phyloP scores from a whole-genome alignment of 2,888 invertebrate genomes.

The Gastrophysa polygoni region DNA sequence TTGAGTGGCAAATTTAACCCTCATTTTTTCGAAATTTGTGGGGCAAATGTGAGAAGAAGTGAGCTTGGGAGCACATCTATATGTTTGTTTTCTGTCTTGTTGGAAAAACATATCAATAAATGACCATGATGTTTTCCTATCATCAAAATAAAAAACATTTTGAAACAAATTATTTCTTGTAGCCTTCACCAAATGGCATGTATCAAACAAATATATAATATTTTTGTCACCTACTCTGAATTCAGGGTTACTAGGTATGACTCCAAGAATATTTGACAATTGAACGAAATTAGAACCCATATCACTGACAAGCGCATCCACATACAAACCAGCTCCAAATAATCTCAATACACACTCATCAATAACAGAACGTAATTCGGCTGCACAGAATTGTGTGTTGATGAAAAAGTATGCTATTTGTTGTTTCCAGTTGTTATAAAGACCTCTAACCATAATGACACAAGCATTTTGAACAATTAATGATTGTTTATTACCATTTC shows the following conservation, averaged over 20 bases:
- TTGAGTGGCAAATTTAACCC: no score
- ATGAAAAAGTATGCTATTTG: slow-evolving; percentile 21
- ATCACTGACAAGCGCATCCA: slow-evolving; percentile 16
- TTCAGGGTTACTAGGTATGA: slow-evolving; percentile 8
- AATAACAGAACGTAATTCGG: slow-evolving; percentile 2
- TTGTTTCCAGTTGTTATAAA: slow-evolving; percentile 17
- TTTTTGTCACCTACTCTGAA: slow-evolving; percentile 11
- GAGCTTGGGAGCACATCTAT: slow-evolving; percentile 34
- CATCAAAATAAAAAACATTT: slow-evolving; percentile 23
- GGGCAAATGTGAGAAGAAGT: slow-evolving; percentile 35
- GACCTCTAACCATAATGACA: slow-evolving; percentile 15
- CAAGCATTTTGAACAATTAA: slow-evolving; percentile 2
- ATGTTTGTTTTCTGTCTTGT: slow-evolving; percentile 21
- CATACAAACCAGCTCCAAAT: slow-evolving; percentile 2
- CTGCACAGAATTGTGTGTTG: background rate
- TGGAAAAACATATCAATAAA: slow-evolving; percentile 34
- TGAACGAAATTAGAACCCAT: slow-evolving; percentile 21
- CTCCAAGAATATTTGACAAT: slow-evolving; percentile 9
- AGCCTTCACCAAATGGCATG: no score
- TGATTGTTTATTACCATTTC: background rate
- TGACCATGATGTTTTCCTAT: no score
- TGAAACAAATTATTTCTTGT: slow-evolving; percentile 32
- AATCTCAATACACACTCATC: slow-evolving; percentile 13
- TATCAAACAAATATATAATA: slow-evolving; percentile 21
- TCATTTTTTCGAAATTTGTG: slow-evolving; percentile 38